Base-by-base conservation (phyloP, 2,888 invertebrate species). In the Cylloceria caligata region DNA sequence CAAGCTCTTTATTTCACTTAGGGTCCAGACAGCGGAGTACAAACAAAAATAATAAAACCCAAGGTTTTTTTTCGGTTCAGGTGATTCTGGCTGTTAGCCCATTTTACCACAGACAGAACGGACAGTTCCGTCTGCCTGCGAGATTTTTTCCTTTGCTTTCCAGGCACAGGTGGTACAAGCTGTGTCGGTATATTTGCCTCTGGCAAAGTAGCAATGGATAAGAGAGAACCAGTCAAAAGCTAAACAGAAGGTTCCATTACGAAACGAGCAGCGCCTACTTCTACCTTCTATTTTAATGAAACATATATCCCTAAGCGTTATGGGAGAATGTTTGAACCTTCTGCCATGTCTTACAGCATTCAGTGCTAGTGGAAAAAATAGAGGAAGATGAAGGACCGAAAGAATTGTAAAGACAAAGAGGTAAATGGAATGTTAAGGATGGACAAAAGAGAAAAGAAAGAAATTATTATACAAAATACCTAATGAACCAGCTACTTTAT, bases 251-350 rank as follows among this genome's bases (percentile, higher is more conserved):
- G 74, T 55, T 81, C 34, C 68, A 64, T 81, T 73, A 27, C 39
- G 30, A 27, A 47, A 77, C 45, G 62, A 39, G 65, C 55, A 47
- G 24, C 52, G 30, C 24, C 55, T 19, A 57, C 64, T 71, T 67
- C 60, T 47, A 16, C 36, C 68, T 45, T 4, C 30, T 30, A 49
- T 73, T 81, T 69, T 77, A 67, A 81, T 81, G 69, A 81, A 69
- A 68, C 62, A 67, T 67, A 57, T 77, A 77, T 77, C 77, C 77
- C 57, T 81, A 68, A 81, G 77, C 73, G 36, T 64, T 62, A 62
- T 72, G 55, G 42, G 27, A 7, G 42, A 27, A n/a, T 65, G 42
- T 65, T 65, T 65, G 60, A 60, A 60, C 34, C 34, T 60, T 34
- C 9, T 16, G 34, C 16, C 34, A 34, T 60, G 34, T 60, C 60